Conservation (phyloP, 30 jellyfish, hydroid and myxozoan species). For the Turritopsis dohrnii region DNA sequence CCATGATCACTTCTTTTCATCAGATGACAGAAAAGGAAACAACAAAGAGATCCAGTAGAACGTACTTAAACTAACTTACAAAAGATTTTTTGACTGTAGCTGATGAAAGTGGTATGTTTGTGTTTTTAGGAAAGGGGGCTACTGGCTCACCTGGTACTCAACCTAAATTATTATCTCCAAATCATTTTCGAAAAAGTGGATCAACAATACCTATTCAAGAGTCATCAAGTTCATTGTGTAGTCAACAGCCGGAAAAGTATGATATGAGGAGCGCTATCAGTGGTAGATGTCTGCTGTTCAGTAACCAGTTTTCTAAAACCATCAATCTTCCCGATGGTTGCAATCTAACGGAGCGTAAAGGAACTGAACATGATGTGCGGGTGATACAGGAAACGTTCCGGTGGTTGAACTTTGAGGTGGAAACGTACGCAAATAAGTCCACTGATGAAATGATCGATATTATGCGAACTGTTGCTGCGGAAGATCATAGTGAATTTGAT, state of each 20-base stretch:
- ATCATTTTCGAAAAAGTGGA: background rate
- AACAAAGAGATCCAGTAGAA: too few relatives aligned
- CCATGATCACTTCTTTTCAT: too few relatives aligned
- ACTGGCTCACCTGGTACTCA: background rate
- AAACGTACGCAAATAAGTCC: background rate
- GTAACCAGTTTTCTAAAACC: background rate
- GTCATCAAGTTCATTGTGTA: background rate
- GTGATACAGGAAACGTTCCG: background rate
- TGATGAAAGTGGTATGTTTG: background rate
- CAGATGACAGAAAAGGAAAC: too few relatives aligned
- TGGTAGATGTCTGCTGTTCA: constrained; percentile 14
- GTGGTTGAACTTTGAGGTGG: constrained; percentile 23
- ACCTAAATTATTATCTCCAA: background rate
- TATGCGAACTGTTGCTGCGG: background rate
- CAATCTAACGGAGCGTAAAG: background rate
- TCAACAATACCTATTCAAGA: background rate
- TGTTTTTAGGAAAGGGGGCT: background rate
- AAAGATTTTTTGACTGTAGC: too few relatives aligned
- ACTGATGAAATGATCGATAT: background rate
- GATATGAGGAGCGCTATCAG: constrained; percentile 7
- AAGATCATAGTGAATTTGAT: background rate
- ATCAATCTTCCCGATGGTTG: constrained; percentile 7
- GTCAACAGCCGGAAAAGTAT: background rate
- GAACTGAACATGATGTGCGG: constrained; percentile 21
- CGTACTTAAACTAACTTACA: too few relatives aligned